These are phyloP conservation scores for Parnassius apollo DNA, from an alignment of 2,888 invertebrate species.

Conservation along the genomic window DNA sequence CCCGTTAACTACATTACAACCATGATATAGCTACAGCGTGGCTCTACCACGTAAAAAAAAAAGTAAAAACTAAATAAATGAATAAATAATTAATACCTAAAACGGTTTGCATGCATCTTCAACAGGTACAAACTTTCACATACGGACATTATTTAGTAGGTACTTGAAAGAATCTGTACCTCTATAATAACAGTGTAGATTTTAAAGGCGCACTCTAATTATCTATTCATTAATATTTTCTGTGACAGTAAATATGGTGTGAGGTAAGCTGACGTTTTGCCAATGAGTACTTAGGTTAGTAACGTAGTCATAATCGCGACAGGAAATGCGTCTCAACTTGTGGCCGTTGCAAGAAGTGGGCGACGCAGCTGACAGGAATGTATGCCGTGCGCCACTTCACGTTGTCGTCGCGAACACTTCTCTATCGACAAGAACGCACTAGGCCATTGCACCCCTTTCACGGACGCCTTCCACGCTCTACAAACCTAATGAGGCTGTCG, in stretches of 20 bases:
- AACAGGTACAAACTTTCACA: too few species aligned
- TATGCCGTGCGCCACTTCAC: slow-evolving; percentile 59
- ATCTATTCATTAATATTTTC: slow-evolving; percentile 1
- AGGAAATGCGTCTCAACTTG: slow-evolving; percentile 58
- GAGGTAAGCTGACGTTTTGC: slow-evolving; percentile 3
- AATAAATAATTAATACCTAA: too few species aligned
- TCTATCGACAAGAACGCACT: slow-evolving; percentile 48
- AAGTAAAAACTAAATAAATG: too few species aligned
- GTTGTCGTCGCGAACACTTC: slow-evolving; percentile 40
- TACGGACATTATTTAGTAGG: too few species aligned
- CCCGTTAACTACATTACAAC: too few species aligned
- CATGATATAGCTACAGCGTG: too few species aligned
- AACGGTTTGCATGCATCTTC: too few species aligned
- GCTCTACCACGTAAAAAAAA: too few species aligned
- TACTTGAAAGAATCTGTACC: too few species aligned
- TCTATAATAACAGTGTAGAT: too few species aligned
- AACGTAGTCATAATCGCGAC: slow-evolving; percentile 34
- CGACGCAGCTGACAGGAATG: slow-evolving; percentile 65
- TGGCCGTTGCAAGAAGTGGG: slow-evolving; percentile 66
- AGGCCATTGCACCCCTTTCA: slow-evolving; percentile 79
- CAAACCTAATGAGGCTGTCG: slow-evolving; percentile 63
- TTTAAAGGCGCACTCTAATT: too few species aligned
- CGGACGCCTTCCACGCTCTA: slow-evolving; percentile 74
- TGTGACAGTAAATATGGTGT: not conserved
- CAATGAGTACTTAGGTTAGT: slow-evolving; percentile 26